Base-by-base conservation (phyloP, 2,888 invertebrate genomes). In the Idaea dimidiata region DNA sequence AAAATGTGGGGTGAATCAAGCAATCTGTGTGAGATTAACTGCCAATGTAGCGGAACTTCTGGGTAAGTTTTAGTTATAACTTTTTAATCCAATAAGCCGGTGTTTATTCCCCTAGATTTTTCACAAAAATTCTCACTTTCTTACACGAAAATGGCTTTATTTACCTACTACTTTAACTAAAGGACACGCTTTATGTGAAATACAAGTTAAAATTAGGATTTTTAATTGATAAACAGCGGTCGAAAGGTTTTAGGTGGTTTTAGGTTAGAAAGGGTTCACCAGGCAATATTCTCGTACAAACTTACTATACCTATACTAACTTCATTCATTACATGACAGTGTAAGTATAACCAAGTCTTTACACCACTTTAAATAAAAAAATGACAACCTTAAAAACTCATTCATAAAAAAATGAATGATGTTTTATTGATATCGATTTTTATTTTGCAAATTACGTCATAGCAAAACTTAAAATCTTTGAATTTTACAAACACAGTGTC, bases 1-100 rank as follows among this genome's bases (percentile, higher is more conserved):
- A 88, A 82, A 80, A 91, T 91, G 91, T 91, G 87, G 88, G 89
- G 87, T 17, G 89, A 84, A 66, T 87, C 79, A 78, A 89, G 89
- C 69, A 80, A 86, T 65, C 80, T 83, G 58, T 91, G 91, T 75
- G 91, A 91, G 66, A 76, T 69, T 1, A 86, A 91, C 79, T 91
- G 91, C 79, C 90, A 91, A 67, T 91, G 91, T 63, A 24, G 3
- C 24, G 24, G 24, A 5, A 24, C 24, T 24, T 88, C 90, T 17
- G 90, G 90, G 91, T 91, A 69, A 84, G 90, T 84, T 69, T 56
- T 70, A 5, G 3, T 24, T 3, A 24, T 24, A 24, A 1, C 5
- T 58, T 55, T 59, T 55, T 0, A 6, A 8, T 14, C 14, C 43
- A 43, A 43, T 43, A 8, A 43, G 43, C 43, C 43, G 43, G 43